These are phyloP conservation scores for Nomada hirtipes DNA, from an alignment of 2,888 invertebrate species.

Conservation along the genomic window DNA sequence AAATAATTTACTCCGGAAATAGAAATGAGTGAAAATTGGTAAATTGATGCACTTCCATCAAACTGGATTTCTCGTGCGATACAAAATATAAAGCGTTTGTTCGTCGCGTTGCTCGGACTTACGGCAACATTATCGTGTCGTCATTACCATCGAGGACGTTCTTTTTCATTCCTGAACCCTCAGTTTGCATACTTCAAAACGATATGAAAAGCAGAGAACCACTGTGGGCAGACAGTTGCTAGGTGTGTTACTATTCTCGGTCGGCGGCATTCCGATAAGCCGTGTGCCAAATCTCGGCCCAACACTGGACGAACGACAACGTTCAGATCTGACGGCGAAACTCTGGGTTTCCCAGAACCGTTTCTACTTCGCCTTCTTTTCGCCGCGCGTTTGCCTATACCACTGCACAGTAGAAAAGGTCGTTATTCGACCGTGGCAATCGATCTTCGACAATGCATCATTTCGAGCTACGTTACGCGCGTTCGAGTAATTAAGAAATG, in stretches of 20 bases:
- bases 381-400: neutral
- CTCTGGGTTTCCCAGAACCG: constrained; percentile 5
- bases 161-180: neutral
- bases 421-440: neutral
- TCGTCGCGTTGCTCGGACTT: neutral
- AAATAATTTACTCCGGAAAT: too few species aligned
- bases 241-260: constrained; percentile 80
- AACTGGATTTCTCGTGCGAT: too few species aligned
- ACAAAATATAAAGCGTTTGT: neutral
- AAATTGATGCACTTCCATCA: too few species aligned
- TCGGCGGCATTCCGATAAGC: constrained; percentile 82
- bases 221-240: constrained; percentile 74
- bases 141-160: neutral
- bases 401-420: neutral
- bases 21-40: too few species aligned
- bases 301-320: constrained; percentile 61
- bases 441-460: neutral
- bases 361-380: neutral
- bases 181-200: constrained; percentile 30
- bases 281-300: constrained; percentile 79
- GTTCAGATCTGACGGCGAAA: constrained; percentile 46
- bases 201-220: constrained; percentile 71
- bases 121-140: too few species aligned
- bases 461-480: too few species aligned
- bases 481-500: too few species aligned